Evolutionary conservation across 2,888 invertebrate species (phyloP).

Genomic region (Latheticus oryzae): DNA sequence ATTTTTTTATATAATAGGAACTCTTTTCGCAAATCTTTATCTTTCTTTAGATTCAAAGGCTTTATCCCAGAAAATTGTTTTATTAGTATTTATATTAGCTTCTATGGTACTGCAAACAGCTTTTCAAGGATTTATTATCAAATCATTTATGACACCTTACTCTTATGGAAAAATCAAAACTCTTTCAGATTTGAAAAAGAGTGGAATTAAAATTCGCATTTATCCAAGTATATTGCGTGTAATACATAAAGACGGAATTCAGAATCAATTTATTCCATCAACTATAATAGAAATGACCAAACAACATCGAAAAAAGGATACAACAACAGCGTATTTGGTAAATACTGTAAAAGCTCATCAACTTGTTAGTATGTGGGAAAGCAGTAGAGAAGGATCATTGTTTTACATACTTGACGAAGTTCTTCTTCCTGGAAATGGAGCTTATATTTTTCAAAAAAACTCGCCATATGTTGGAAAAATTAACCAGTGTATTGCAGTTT

Average conservation of each 20-base stretch:
- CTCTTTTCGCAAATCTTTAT: constrained; percentile 3
- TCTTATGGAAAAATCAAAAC: neutral
- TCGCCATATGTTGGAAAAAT: constrained; percentile 11
- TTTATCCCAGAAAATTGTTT: neutral
- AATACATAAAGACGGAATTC: too few species aligned
- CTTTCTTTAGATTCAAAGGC: neutral
- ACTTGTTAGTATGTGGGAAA: constrained; percentile 4
- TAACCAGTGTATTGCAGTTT: neutral
- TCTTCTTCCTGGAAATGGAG: constrained; percentile 8
- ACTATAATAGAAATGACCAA: constrained; percentile 2
- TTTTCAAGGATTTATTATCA: constrained; percentile 11
- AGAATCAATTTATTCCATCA: neutral
- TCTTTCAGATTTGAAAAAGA: constrained; percentile 5
- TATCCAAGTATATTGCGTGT: too few species aligned
- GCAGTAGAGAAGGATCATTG: too few species aligned
- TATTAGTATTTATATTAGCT: constrained; percentile 5
- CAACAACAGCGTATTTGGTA: neutral
- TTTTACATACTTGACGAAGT: neutral
- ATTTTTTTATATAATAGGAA: neutral
- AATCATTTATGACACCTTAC: constrained; percentile 8
- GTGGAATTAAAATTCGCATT: constrained; percentile 9
- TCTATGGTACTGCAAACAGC: constrained; percentile 19
- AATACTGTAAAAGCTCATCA: neutral
- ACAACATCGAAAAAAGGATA: neutral
- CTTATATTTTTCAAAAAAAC: constrained; percentile 17